These are phyloP conservation scores for Pedetes capensis DNA, from an alignment of 2,113 vertebrate species.

Conservation along the genomic window DNA sequence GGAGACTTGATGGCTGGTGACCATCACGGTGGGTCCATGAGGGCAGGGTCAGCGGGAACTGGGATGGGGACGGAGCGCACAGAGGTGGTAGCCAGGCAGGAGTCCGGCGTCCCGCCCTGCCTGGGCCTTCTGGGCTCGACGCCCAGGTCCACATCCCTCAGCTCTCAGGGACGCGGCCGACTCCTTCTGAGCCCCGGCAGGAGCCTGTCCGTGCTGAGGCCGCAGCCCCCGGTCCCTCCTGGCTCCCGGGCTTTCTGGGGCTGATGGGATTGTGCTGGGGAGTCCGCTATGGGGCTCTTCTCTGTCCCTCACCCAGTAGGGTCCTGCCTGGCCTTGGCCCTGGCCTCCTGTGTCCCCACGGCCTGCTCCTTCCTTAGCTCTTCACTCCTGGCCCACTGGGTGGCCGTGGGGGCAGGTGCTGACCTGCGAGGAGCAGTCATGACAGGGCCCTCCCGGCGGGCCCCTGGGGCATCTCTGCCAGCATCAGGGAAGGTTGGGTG, in stretches of 20 bases:
- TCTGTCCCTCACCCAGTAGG: background rate
- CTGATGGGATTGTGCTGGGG: rapidly evolving
- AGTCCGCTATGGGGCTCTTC: background rate
- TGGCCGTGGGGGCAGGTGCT: background rate
- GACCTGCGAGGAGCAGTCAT: background rate
- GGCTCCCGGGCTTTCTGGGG: rapidly evolving
- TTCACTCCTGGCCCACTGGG: background rate
- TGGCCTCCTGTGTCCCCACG: background rate
- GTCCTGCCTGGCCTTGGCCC: rapidly evolving
- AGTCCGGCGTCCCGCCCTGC: too few species aligned
- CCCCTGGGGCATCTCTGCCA: background rate
- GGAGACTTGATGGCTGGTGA: background rate
- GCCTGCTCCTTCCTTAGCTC: background rate
- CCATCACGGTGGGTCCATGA: rapidly evolving
- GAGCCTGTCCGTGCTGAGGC: rapidly evolving
- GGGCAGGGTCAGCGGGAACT: background rate
- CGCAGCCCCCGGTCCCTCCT: rapidly evolving
- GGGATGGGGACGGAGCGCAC: background rate
- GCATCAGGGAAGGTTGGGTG: background rate
- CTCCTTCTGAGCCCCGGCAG: background rate
- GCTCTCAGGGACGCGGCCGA: rapidly evolving
- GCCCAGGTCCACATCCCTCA: rapidly evolving
- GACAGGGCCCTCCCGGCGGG: background rate
- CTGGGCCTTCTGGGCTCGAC: rapidly evolving
- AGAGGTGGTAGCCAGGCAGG: background rate